Percentiles rank a stretch among this genome's conserved stretches.
These are phyloP conservation scores for Reinhardtius hippoglossoides DNA, from an alignment of 2,113 vertebrate species.

Conservation along the genomic window DNA sequence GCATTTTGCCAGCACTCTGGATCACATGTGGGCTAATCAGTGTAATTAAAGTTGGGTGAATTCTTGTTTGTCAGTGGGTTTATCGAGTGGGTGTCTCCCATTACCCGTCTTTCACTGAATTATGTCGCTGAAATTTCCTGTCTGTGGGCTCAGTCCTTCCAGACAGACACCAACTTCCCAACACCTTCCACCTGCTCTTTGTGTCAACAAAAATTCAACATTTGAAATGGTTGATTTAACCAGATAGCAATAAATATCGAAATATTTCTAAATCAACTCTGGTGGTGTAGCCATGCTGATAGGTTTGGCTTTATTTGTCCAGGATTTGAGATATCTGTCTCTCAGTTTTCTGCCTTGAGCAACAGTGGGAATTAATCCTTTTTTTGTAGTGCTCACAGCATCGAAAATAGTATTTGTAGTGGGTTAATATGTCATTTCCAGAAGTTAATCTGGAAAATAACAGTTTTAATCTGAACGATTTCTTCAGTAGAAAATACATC, in stretches of 20 bases:
- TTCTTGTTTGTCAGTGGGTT: constrained; percentile 55
- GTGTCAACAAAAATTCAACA: background rate
- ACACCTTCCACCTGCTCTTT: background rate
- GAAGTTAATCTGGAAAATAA: background rate
- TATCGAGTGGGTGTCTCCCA: constrained; percentile 43
- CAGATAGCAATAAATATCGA: too few relatives aligned
- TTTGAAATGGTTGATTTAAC: too few relatives aligned
- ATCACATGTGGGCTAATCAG: constrained; percentile 55
- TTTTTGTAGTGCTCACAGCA: background rate
- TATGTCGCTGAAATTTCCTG: constrained; percentile 50
- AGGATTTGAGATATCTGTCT: background rate
- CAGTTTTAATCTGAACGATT: background rate
- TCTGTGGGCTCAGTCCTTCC: constrained; percentile 31
- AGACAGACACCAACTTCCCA: constrained; percentile 13
- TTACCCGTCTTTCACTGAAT: constrained; percentile 39
- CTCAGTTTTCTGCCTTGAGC: background rate
- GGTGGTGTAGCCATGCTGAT: background rate
- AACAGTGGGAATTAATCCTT: background rate
- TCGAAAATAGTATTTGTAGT: background rate
- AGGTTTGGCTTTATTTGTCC: background rate
- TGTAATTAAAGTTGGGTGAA: constrained; percentile 62
- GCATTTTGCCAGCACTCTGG: constrained; percentile 24
- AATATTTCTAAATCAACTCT: background rate
- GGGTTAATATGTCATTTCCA: background rate
- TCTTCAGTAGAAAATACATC: background rate